Percentiles rank a stretch among this genome's conserved stretches.
phyloP scores from a whole-genome alignment of 1,140 invertebrate genomes.

The Choristoneura fumiferana region DNA sequence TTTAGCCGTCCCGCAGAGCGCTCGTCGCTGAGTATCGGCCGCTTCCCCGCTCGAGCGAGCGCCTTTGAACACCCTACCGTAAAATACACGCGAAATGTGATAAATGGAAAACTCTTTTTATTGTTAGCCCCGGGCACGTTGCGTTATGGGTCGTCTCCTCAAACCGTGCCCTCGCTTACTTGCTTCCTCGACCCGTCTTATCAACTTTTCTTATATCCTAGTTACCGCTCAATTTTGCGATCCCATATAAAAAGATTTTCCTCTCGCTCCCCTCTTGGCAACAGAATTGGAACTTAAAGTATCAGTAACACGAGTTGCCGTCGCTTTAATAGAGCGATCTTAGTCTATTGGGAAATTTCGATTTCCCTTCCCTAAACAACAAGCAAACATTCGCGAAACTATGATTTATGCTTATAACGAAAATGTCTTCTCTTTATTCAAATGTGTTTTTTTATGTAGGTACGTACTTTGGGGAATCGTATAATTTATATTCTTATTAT shows the following conservation, averaged over 20 bases:
- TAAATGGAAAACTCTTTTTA: slow-evolving; percentile 76
- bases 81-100: slow-evolving; percentile 77
- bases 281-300: slow-evolving; percentile 48
- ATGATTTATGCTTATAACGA: slow-evolving; percentile 12
- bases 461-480: no score
- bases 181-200: slow-evolving; percentile 49
- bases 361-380: slow-evolving; percentile 1
- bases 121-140: slow-evolving; percentile 61
- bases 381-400: slow-evolving; percentile 11
- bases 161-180: slow-evolving; percentile 40
- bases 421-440: slow-evolving; percentile 9
- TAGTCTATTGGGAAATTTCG: slow-evolving; percentile 22
- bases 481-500: no score
- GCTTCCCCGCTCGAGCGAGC: slow-evolving; percentile 48
- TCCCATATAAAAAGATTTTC: slow-evolving; percentile 53
- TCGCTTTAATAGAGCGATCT: slow-evolving; percentile 21
- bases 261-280: slow-evolving; percentile 33
- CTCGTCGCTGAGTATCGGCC: slow-evolving; percentile 55
- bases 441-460: background rate
- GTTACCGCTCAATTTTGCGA: slow-evolving; percentile 66
- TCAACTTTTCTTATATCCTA: slow-evolving; percentile 69
- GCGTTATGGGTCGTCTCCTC: slow-evolving; percentile 54
- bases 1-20: slow-evolving; percentile 63
- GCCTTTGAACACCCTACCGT: slow-evolving; percentile 63
- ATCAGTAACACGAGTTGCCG: slow-evolving; percentile 30